Conservation (phyloP, 2,113 vertebrate genomes). For the Asarcornis scutulata region DNA sequence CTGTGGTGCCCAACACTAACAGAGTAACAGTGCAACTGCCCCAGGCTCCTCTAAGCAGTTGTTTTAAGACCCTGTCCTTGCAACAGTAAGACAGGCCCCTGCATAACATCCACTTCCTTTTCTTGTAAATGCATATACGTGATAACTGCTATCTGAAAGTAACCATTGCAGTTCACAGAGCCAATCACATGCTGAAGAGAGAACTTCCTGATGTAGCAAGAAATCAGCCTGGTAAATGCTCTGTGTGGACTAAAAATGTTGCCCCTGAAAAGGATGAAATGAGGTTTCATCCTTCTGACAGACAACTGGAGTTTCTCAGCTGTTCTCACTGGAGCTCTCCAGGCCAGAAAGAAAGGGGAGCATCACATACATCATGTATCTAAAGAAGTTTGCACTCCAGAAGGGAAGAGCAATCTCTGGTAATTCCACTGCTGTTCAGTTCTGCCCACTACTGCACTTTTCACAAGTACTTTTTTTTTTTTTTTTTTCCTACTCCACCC, state of each 20-base stretch:
- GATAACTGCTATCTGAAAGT: neutral
- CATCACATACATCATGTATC: neutral
- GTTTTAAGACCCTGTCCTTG: neutral
- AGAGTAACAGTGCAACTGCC: neutral
- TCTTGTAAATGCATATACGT: neutral
- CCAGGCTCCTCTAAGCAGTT: too few species aligned
- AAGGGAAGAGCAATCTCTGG: neutral
- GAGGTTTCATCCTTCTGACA: neutral
- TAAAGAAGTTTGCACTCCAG: neutral
- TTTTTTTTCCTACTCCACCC: neutral
- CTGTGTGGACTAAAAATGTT: neutral
- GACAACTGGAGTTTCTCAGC: neutral
- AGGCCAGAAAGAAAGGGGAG: neutral
- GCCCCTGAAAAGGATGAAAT: neutral
- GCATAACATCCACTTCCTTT: neutral
- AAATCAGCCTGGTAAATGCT: neutral
- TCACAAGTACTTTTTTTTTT: neutral
- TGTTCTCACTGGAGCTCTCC: neutral
- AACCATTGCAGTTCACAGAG: neutral
- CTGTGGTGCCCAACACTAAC: neutral
- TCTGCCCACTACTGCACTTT: neutral
- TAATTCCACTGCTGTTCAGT: neutral
- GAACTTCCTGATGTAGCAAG: neutral
- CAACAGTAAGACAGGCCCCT: neutral
- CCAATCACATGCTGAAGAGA: neutral